Percentiles rank a stretch among this genome's conserved stretches.
These are phyloP conservation scores for Sparus aurata DNA, from an alignment of 2,797 vertebrate genomes.

Conservation along the genomic window DNA sequence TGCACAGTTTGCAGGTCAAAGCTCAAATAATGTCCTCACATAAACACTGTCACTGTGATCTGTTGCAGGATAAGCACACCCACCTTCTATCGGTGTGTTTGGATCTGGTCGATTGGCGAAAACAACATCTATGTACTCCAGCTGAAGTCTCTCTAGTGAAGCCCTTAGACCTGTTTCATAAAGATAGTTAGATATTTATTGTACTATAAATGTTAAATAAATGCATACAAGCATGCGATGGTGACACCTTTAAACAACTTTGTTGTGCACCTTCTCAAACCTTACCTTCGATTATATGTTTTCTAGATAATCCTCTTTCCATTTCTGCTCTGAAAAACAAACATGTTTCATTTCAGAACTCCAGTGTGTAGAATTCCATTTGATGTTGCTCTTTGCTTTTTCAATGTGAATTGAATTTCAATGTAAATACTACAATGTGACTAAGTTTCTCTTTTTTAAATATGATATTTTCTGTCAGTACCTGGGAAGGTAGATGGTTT, in stretches of 20 bases:
- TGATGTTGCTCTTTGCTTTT: background rate
- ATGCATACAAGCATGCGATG: background rate
- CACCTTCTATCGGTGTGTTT: constrained; percentile 97
- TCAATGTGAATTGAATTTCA: too few species aligned
- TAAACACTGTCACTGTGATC: background rate
- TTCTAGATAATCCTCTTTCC: constrained; percentile 94
- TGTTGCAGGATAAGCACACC: constrained; percentile 27
- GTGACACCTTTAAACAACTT: background rate
- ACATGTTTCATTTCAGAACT: constrained; percentile 6
- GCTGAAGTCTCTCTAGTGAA: constrained; percentile 92
- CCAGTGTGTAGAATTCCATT: background rate
- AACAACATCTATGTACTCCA: constrained; percentile 95
- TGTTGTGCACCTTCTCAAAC: background rate
- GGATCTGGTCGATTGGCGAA: constrained; percentile 96
- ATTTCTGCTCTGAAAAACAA: constrained; percentile 92
- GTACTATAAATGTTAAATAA: too few species aligned
- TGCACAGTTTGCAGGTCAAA: background rate
- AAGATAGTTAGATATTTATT: background rate
- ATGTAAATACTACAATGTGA: background rate
- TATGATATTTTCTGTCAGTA: background rate
- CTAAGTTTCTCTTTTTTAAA: background rate
- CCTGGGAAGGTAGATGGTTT: background rate
- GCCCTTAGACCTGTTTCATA: constrained; percentile 89
- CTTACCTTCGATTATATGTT: constrained; percentile 97
- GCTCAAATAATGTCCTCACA: background rate